These are phyloP conservation scores for Aplysia californica DNA, from an alignment of 1,140 invertebrate species.

Conservation along the genomic window DNA sequence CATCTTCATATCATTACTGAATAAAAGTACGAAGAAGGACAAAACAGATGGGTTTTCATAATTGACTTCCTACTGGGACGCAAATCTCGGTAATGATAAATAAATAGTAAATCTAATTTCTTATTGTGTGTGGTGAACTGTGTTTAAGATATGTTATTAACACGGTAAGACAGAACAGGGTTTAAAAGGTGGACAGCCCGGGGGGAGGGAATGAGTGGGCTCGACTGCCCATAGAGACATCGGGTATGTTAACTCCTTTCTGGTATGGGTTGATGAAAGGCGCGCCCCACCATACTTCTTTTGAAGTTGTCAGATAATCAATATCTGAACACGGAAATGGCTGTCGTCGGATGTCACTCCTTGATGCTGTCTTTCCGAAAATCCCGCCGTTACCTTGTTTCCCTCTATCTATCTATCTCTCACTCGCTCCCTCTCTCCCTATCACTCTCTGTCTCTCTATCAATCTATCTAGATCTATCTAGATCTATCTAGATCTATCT, in stretches of 20 bases:
- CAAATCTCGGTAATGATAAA: background rate
- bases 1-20: too few relatives aligned
- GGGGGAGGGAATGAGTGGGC: background rate
- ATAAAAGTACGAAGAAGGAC: background rate
- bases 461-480: too few relatives aligned
- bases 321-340: too few relatives aligned
- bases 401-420: conserved; percentile 15
- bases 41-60: background rate
- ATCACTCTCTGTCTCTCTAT: conserved; percentile 8
- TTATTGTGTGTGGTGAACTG: too few relatives aligned
- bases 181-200: too few relatives aligned
- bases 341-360: background rate
- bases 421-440: conserved; percentile 15
- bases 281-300: background rate
- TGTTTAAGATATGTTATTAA: background rate
- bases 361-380: background rate
- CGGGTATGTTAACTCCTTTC: background rate
- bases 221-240: background rate
- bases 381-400: background rate
- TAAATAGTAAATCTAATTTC: background rate
- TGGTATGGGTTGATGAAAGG: background rate
- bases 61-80: background rate
- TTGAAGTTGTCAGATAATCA: too few relatives aligned
- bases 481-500: too few relatives aligned
- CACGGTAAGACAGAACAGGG: background rate